A percentile compares a stretch with the other conserved stretches of the same genome.
Evolutionary conservation across 92 coral and sea anemone genomes (phyloP).

Genomic region (Chrysogorgia sp.): DNA sequence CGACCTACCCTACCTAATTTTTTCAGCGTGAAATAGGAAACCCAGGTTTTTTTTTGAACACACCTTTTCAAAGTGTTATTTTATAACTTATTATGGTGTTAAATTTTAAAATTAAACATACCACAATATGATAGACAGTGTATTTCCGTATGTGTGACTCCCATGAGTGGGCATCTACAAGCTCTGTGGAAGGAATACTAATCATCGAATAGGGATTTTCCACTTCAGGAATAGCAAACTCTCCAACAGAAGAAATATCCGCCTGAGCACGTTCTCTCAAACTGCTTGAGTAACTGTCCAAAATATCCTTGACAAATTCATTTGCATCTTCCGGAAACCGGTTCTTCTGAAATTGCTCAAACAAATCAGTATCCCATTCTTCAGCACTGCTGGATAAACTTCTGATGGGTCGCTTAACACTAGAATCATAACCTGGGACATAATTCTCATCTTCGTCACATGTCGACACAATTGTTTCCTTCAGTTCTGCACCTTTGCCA

Average conservation of each 20-base stretch:
- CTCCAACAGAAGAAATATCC: constrained; percentile 42
- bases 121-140: constrained; percentile 88
- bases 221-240: constrained; percentile 2
- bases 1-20: no score
- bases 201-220: constrained; percentile 78
- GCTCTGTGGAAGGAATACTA: constrained; percentile 75
- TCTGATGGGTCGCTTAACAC: background rate
- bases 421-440: background rate
- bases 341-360: background rate
- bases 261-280: constrained; percentile 14
- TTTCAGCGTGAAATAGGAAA: no score
- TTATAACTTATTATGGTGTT: background rate
- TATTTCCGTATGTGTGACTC: constrained; percentile 88
- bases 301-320: background rate
- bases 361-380: constrained; percentile 13
- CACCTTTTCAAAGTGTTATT: no score
- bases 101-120: constrained; percentile 17
- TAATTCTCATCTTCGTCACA: background rate
- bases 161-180: constrained; percentile 72
- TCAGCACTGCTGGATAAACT: constrained; percentile 34
- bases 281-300: background rate
- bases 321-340: background rate
- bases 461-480: background rate
- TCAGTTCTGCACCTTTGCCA: background rate
- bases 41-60: no score